Base-by-base conservation (phyloP, 2,888 invertebrate species). In the Cryptus armator region DNA sequence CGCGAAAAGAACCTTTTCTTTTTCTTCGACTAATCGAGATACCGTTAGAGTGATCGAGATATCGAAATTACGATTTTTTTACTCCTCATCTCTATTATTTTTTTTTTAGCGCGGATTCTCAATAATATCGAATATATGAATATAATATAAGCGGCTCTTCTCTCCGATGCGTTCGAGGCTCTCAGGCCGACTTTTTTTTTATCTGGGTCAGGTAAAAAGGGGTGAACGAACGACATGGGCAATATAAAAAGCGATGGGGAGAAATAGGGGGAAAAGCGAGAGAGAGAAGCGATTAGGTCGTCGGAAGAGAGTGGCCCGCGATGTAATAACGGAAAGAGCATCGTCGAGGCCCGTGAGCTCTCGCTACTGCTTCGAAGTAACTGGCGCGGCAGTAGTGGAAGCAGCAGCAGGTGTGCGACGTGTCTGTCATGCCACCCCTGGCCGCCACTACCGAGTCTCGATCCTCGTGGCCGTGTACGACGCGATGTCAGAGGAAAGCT, bases 281-380 rank as follows among this genome's bases (percentile, higher is more conserved):
- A 62, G 59, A 70, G 76, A 68, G 51, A 84, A 84, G 80, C 80
- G 82, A 86, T 83, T 86, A 78, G 76, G 67, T 85, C 59, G 74
- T 82, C 79, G 75, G 64, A 83, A 85, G 86, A 85, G 86, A 84
- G 84, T 86, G 85, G 85, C 70, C 74, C 46, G 64, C 53, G 51
- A 77, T 59, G 82, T 75, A 79, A 87, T 86, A 76, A 78, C 78
- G 85, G 83, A 71, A 82, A 86, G 85, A 84, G 77, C 83, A 75
- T 71, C 37, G 82, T 59, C 64, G 77, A 77, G 80, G 68, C 70
- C 37, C 43, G 59, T 64, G 71, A 59, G n/a, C 80, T 81, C 75
- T 67, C 64, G 81, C 53, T 71, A 62, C 53, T 71, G 67, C 81
- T 68, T 83, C 64, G 80, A 75, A 79, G 82, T 75, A 72, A 44